Conservation (phyloP, 2,888 invertebrate species). For the Pasiphila rectangulata region DNA sequence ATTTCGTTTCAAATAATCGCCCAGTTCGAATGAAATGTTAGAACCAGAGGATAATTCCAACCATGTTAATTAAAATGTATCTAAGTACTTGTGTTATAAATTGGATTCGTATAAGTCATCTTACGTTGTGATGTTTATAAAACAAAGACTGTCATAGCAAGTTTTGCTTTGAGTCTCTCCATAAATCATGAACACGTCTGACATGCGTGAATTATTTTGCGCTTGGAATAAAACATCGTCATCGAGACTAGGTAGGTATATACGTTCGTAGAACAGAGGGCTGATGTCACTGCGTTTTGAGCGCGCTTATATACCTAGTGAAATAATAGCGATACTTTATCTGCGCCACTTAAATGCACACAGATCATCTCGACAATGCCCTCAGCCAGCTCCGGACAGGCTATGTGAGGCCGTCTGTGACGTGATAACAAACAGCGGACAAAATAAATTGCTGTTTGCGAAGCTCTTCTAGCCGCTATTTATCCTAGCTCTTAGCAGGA, state of each 20-base stretch:
- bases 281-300: slow-evolving; percentile 48
- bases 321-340: slow-evolving; percentile 38
- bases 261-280: slow-evolving; percentile 31
- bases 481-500: slow-evolving; percentile 18
- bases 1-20: slow-evolving; percentile 38
- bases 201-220: slow-evolving; percentile 21
- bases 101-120: neutral
- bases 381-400: slow-evolving; percentile 6
- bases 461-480: slow-evolving; percentile 29
- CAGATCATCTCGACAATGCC: slow-evolving; percentile 13
- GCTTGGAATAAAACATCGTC: slow-evolving; percentile 23
- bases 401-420: slow-evolving; percentile 16
- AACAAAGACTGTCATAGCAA: neutral
- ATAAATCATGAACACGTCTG: slow-evolving; percentile 8
- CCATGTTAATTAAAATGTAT: neutral
- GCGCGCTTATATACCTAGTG: slow-evolving; percentile 36
- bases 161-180: slow-evolving; percentile 1
- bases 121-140: neutral
- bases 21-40: slow-evolving; percentile 1
- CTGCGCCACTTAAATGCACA: slow-evolving; percentile 22
- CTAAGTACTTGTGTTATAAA: too few species aligned
- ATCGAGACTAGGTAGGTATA: slow-evolving; percentile 23
- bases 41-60: neutral
- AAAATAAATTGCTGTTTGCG: slow-evolving; percentile 28
- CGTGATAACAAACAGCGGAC: slow-evolving; percentile 26